Percentiles rank a stretch among this genome's conserved stretches.
Conservation (phyloP, 2,888 invertebrate genomes). For the Cryptocephalus moraei region DNA sequence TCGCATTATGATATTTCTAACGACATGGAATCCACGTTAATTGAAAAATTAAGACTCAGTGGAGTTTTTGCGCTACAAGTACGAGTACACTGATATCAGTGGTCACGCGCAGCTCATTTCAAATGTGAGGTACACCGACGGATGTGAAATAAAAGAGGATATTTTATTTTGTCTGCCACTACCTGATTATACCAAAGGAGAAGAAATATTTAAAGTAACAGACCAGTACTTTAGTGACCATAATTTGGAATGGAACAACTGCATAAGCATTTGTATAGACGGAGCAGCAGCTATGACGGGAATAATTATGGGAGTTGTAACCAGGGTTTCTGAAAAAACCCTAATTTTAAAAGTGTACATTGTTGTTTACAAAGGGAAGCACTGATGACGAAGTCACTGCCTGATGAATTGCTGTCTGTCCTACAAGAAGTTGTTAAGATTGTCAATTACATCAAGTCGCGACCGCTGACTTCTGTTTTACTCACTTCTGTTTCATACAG, state of each 20-base stretch:
- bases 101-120: neutral
- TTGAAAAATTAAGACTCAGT: neutral
- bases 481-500: no score
- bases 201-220: neutral
- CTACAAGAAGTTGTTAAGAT: neutral
- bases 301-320: no score
- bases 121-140: neutral
- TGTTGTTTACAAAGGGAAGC: neutral
- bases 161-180: neutral
- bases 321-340: neutral
- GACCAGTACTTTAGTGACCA: neutral
- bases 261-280: neutral
- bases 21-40: neutral
- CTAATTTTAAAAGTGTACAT: neutral
- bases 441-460: neutral
- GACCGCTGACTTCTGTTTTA: no score
- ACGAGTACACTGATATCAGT: neutral
- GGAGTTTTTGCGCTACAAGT: neutral
- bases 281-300: neutral
- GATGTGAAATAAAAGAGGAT: neutral
- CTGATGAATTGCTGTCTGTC: neutral
- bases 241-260: no score
- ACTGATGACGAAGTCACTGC: neutral
- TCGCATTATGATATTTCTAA: neutral
- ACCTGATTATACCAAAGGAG: neutral